Percentiles rank a stretch among this genome's conserved stretches.
These are phyloP conservation scores for Motacilla alba DNA, from an alignment of 2,113 vertebrate genomes.

Conservation along the genomic window DNA sequence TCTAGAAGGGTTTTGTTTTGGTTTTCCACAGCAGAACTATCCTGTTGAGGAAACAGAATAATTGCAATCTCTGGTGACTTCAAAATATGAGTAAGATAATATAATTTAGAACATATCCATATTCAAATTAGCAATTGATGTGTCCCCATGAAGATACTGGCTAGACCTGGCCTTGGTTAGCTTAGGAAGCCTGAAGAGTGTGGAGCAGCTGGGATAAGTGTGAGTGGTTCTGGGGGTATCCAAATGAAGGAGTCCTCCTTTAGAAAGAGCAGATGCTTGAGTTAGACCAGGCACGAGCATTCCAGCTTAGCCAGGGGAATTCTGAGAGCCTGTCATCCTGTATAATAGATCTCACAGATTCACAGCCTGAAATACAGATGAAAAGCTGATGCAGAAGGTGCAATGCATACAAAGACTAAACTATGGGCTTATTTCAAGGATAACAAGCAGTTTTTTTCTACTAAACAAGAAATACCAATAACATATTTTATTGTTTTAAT, in stretches of 20 bases:
- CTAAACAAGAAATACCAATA: not conserved
- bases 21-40: not conserved
- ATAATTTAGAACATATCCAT: not conserved
- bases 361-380: not conserved
- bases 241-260: not conserved
- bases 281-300: not conserved
- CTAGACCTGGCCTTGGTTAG: not conserved
- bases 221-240: not conserved
- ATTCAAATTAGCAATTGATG: not conserved
- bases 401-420: not conserved
- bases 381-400: not conserved
- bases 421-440: not conserved
- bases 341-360: not conserved
- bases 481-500: conserved; percentile 37
- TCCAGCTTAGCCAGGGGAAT: not conserved
- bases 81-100: not conserved
- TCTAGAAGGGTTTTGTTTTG: not conserved
- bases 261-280: not conserved
- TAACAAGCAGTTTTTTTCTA: not conserved
- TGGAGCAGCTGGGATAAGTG: not conserved
- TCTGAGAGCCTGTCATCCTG: not conserved
- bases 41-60: not conserved
- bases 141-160: not conserved
- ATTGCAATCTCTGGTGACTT: not conserved
- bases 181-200: not conserved